Evolutionary conservation across 2,888 invertebrate species (phyloP), one percentile per base, ranked within the genome.

Genomic region (Drosophila fulvimacula): DNA sequence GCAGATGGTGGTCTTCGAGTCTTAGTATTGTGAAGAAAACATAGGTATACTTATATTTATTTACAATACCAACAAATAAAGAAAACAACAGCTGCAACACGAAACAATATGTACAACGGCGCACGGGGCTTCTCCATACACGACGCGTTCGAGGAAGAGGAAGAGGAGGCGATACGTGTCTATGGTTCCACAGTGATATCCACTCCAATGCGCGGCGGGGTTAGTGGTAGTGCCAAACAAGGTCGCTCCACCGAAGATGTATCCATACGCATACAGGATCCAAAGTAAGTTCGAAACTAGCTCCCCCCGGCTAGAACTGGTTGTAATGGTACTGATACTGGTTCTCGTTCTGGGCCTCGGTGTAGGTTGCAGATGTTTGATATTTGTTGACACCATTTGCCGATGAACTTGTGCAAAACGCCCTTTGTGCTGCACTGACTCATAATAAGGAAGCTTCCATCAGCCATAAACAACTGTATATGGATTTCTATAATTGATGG

Each of bases 141-240:
- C 92, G 96, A 96, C 92, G 96, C 96, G 15, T 96, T 96, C 90
- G 96, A 96, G 90, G 96, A 96, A 91, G 96, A 97, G 91, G 96
- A 96, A 51, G 96, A 96, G 89, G 96, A 96, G 91, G 96, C 96
- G 61, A 95, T 97, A 85, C 95, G 95, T 90, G 96, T 96, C 51
- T 97, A 97, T 92, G 96, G 96, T 53, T 94, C 96, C 56, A 96
- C 95, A 53, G 95, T 95, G 74, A 95, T 95, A 91, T 94, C 95
- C 85, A 95, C 95, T 75, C 95, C 96, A 85, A 93, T 95, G 88
- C 94, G 94, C 79, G 93, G 94, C 59, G 93, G 80, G 53, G 67
- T 70, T 42, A 66, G 94, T 56, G 93, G 83, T 52, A 66, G 70
- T 32, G 56, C 77, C 48, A 88, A 88, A 86, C 88, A 94, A 89